Percentiles rank a stretch among this genome's conserved stretches.
These are phyloP conservation scores for Hetaerina americana DNA, from an alignment of 1,140 invertebrate genomes.

Conservation along the genomic window DNA sequence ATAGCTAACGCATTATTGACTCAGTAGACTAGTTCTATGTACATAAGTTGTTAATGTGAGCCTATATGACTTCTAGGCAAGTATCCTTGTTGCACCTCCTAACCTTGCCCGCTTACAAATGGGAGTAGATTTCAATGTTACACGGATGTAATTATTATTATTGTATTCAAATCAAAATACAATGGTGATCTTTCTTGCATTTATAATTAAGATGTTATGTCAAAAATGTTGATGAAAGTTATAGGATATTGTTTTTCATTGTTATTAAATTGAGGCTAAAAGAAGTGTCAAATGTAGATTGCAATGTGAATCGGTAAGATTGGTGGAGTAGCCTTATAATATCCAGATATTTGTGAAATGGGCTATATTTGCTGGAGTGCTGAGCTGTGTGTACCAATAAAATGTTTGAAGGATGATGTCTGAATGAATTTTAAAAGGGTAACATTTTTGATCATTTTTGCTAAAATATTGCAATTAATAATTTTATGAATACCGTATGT, in stretches of 20 bases:
- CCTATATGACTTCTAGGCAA: background rate
- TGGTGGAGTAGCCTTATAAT: background rate
- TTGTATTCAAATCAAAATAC: background rate
- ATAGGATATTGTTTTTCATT: background rate
- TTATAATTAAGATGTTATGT: background rate
- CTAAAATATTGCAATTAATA: too few relatives aligned
- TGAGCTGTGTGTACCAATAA: too few relatives aligned
- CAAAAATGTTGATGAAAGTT: background rate
- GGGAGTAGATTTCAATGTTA: background rate
- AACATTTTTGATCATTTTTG: too few relatives aligned
- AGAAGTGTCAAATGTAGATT: background rate
- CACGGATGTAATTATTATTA: background rate
- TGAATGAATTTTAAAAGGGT: too few relatives aligned
- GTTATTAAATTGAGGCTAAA: background rate
- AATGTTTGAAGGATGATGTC: too few relatives aligned
- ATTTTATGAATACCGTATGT: too few relatives aligned
- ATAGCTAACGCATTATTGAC: background rate
- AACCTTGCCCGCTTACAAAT: background rate
- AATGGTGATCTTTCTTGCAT: background rate
- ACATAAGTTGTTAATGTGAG: background rate
- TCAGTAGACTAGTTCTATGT: background rate
- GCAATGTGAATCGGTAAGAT: background rate
- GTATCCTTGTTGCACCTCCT: background rate
- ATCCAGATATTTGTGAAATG: background rate
- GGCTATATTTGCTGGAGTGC: background rate